A percentile compares a stretch with the other conserved stretches of the same genome.
These are phyloP conservation scores for Irena cyanogastra DNA, from an alignment of 2,113 vertebrate species.

Conservation along the genomic window DNA sequence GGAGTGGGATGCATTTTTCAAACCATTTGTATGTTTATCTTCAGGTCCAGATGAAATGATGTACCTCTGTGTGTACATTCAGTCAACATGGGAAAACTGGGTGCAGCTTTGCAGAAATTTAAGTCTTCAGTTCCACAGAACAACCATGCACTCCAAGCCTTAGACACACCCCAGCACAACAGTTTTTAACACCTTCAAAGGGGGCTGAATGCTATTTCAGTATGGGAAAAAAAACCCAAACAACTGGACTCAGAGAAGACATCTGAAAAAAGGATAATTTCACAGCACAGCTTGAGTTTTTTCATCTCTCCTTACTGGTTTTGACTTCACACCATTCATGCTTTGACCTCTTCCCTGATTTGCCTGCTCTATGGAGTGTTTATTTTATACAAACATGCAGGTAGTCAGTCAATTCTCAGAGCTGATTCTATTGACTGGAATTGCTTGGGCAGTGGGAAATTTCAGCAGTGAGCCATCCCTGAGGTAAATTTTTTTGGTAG, in stretches of 20 bases:
- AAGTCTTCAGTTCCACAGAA: not conserved
- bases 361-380: not conserved
- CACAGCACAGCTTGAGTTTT: not conserved
- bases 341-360: not conserved
- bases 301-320: not conserved
- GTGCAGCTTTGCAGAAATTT: not conserved
- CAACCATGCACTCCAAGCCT: rapidly evolving
- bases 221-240: not conserved
- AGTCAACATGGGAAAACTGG: not conserved
- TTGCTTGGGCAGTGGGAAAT: not conserved
- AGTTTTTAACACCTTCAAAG: not conserved
- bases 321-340: not conserved
- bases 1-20: not conserved
- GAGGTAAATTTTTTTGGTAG: not conserved
- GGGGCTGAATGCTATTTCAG: not conserved
- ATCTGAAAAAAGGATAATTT: not conserved
- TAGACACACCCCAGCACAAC: not conserved
- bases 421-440: not conserved
- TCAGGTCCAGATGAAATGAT: not conserved
- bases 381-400: not conserved
- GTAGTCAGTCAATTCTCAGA: not conserved
- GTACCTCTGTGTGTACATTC: not conserved
- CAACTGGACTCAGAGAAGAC: not conserved
- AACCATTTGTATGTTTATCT: not conserved
- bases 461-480: not conserved